Evolutionary conservation across 2,888 invertebrate genomes (phyloP), one percentile per base, ranked within the genome.

Genomic region (Drosophila merina): DNA sequence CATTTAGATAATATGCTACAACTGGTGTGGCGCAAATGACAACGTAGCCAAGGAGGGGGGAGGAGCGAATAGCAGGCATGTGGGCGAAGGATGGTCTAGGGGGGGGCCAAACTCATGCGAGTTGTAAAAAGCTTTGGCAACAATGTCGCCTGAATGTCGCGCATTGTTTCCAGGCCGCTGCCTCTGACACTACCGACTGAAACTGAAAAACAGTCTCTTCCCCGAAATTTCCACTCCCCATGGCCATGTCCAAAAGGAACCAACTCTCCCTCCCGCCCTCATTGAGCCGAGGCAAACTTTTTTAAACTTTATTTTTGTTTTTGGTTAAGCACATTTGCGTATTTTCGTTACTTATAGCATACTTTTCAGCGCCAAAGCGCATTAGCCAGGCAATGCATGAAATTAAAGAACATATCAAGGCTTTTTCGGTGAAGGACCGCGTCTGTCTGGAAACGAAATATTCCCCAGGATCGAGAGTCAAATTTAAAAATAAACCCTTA

Each of bases 1-100:
- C 86, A 84, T 84, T 86, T 86, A 88, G 88, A 86, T 88, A 88
- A 84, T 84, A 84, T 88, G 86, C 76, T 87, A 87, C 87, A 82
- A 87, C 82, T 87, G 82, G 86, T 83, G 88, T 73, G 88, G 62
- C 82, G 42, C 82, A 87, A 82, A 87, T 87, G 82, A 85, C 81
- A 82, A 74, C 69, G 64, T 52, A 10, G 10, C 4, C 5, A 12
- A 6, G n/a, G 71, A 26, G 62, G 51, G 36, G 36, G 50, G 14
- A 2, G 28, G n/a, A 12, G 6, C 7, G 6, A 6, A 2, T 4
- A 28, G 28, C 36, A 48, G 2, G 45, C 14, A 2, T 48, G 20
- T 36, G 28, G 14, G 48, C 6, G 20, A 36, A 47, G n/a, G 36
- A 25, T 1, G 40, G 10, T 9, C 20, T 20, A 20, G 59, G 31